Conservation (phyloP, 2,797 vertebrate species). For the Coluber constrictor region DNA sequence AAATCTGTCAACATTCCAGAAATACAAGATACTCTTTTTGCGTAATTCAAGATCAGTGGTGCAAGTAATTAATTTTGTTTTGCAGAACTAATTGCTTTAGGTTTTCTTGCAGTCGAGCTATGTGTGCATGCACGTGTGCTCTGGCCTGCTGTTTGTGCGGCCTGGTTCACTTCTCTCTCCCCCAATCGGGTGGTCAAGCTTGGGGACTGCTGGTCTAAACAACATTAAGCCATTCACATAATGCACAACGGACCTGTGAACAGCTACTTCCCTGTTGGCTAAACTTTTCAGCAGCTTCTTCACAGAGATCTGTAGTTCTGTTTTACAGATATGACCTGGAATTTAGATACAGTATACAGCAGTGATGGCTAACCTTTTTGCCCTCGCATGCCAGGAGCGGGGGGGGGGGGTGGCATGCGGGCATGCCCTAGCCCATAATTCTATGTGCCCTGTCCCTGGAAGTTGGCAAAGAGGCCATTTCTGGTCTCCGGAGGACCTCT, state of each 20-base stretch:
- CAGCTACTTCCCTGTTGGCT: neutral
- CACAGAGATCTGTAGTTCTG: neutral
- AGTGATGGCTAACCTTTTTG: too few species aligned
- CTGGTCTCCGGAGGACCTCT: too few species aligned
- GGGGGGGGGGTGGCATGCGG: too few species aligned
- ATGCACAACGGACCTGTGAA: neutral
- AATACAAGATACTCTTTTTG: neutral
- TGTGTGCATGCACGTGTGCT: accelerated
- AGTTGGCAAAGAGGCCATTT: too few species aligned
- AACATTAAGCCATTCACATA: neutral
- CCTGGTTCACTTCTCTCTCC: neutral
- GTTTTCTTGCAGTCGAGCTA: neutral
- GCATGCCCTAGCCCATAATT: too few species aligned
- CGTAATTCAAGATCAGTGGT: neutral
- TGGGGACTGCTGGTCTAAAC: neutral
- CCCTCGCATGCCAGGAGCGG: too few species aligned
- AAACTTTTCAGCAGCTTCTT: neutral
- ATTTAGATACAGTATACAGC: neutral
- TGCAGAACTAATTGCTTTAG: neutral
- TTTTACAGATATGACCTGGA: neutral
- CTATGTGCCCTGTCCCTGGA: too few species aligned
- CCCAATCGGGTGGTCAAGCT: neutral
- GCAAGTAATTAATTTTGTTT: neutral
- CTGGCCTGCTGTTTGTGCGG: neutral
- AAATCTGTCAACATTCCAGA: neutral